phyloP scores from a whole-genome alignment of 2,113 vertebrate genomes.

The Nycticebus coucang region DNA sequence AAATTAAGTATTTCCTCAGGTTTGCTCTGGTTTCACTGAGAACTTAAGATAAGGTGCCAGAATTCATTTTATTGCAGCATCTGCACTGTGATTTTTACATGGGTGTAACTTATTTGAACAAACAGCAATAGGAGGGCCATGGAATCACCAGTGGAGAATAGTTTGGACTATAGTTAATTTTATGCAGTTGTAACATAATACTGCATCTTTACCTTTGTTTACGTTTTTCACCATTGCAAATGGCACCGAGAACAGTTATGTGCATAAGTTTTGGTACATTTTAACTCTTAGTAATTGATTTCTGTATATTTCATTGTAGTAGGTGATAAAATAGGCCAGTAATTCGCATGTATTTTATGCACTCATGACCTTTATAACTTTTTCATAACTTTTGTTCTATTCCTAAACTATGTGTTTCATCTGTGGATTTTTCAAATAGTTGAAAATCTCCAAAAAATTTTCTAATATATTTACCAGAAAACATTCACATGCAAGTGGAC shows the following conservation, averaged over 20 bases:
- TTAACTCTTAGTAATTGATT: not conserved
- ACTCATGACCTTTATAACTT: not conserved
- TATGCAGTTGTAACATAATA: not conserved
- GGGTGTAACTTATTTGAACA: constrained; percentile 20
- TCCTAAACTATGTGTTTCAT: not conserved
- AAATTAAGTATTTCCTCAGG: constrained; percentile 41
- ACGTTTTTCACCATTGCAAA: not conserved
- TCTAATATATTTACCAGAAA: not conserved
- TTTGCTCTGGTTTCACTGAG: constrained; percentile 35
- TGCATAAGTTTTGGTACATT: not conserved
- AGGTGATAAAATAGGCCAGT: not conserved
- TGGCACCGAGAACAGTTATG: not conserved
- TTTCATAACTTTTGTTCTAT: not conserved
- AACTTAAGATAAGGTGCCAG: not conserved
- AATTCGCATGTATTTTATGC: not conserved
- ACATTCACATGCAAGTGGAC: too few species aligned
- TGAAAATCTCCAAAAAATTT: not conserved
- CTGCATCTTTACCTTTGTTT: not conserved
- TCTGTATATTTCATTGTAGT: not conserved
- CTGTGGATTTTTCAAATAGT: too few species aligned
- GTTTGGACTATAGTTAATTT: not conserved
- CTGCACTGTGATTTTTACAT: constrained; percentile 40
- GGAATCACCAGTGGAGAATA: not conserved
- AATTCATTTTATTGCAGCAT: constrained; percentile 49
- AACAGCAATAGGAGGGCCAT: not conserved